Percentiles rank a stretch among this genome's conserved stretches.
These are phyloP conservation scores for Condylostylus longicornis DNA, from an alignment of 1,140 invertebrate species.

Conservation along the genomic window DNA sequence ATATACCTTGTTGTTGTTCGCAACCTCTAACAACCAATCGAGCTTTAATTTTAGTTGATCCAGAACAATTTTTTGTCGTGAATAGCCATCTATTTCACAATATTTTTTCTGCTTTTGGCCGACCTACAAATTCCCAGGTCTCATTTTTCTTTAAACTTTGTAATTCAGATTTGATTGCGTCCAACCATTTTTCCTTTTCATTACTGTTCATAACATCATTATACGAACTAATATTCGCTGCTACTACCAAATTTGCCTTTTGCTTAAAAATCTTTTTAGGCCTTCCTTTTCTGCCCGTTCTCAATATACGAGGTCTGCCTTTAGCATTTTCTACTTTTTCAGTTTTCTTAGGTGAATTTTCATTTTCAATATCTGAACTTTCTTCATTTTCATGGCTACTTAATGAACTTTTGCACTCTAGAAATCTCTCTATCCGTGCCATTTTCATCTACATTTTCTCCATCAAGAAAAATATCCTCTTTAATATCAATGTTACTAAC, in stretches of 20 bases:
- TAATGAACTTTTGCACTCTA: background rate
- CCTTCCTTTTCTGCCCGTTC: background rate
- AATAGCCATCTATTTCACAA: constrained; percentile 31
- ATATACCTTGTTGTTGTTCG: constrained; percentile 20
- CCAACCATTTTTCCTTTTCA: constrained; percentile 12
- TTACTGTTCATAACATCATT: constrained; percentile 8
- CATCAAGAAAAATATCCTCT: background rate
- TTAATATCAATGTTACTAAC: background rate
- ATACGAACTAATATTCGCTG: background rate
- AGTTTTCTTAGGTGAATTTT: background rate
- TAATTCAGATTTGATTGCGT: constrained; percentile 18
- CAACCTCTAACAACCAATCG: constrained; percentile 31
- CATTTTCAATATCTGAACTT: background rate
- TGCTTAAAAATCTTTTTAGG: background rate
- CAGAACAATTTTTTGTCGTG: constrained; percentile 19
- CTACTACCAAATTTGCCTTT: background rate
- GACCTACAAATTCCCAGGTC: constrained; percentile 17
- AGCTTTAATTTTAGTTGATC: constrained; percentile 24
- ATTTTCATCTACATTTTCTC: background rate
- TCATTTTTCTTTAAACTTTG: constrained; percentile 18
- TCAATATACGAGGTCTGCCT: background rate
- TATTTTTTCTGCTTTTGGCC: constrained; percentile 10
- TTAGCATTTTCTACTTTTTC: background rate
- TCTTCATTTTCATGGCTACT: background rate
- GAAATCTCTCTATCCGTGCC: too few species aligned